Evolutionary conservation across 2,888 invertebrate genomes (phyloP), one percentile per base, ranked within the genome.

Genomic region (Diloba caeruleocephala): DNA sequence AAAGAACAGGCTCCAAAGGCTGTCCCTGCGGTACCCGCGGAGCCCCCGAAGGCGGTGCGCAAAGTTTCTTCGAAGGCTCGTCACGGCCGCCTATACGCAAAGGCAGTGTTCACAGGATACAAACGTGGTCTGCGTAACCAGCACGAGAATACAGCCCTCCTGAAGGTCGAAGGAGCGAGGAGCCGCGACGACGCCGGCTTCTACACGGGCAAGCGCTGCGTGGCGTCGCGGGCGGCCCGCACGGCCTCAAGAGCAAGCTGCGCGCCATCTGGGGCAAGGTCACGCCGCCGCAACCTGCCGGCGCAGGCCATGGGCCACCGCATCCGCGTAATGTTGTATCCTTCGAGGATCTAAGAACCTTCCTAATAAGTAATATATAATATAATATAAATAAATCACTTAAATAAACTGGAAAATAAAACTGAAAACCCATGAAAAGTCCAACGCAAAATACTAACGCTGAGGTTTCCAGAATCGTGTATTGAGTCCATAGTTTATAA

Each of bases 181-280:
- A 92, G 94, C 42, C 97, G 97, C 80, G 86, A 94, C 7, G 98
- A 98, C 72, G 97, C 98, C 14, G 94, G 95, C 68, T 99, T 98
- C 93, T 99, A 99, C 76, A 94, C 99, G 58, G 99, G 99, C 85
- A 99, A 99, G 93, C 96, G 97, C 76, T 99, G 98, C 81, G 99
- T 98, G 44, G 97, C 53, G 96, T 98, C 70, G 97, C 98, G 49
- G 97, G 97, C 31, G 97, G 96, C 56, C 96, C 96, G n/a, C 96
- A 96, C 48, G 96, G 96, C 71, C 96, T 95, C 84, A 97, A 98
- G 91, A 97, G 97, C 23, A 97, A 97, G 88, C 95, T 98, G 74
- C 96, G 99, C 55, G 99, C 99, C 23, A 99, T 99, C 90, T 99
- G 99, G 99, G 99, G 99, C 71, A 99, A 99, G 93, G 98, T 99